These are phyloP conservation scores for Thalassoma bifasciatum DNA, from an alignment of 2,113 vertebrate genomes.

Conservation along the genomic window DNA sequence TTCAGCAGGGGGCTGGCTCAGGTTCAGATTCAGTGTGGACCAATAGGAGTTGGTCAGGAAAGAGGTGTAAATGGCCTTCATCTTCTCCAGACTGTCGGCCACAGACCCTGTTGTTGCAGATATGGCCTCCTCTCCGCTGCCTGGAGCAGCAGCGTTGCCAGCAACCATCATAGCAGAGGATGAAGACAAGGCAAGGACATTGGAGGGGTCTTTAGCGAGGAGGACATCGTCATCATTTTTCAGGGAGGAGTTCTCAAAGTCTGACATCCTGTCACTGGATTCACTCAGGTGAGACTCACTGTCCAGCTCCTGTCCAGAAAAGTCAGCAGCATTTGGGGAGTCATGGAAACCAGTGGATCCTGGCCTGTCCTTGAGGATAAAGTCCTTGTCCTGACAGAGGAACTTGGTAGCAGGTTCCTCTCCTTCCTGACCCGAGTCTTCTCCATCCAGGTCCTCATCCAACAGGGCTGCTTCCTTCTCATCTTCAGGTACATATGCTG, in stretches of 20 bases:
- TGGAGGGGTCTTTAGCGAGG: slow-evolving; percentile 86
- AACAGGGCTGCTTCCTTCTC: slow-evolving; percentile 92
- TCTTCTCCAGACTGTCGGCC: slow-evolving; percentile 96
- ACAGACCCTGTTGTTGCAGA: slow-evolving; percentile 78
- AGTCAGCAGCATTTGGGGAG: slow-evolving; percentile 91
- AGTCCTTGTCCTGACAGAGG: slow-evolving; percentile 91
- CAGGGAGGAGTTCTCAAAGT: slow-evolving; percentile 94
- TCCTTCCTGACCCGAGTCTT: slow-evolving; percentile 87
- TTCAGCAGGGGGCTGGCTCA: slow-evolving; percentile 89
- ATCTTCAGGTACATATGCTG: slow-evolving; percentile 96
- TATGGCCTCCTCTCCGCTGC: slow-evolving; percentile 84
- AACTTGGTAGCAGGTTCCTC: slow-evolving; percentile 93
- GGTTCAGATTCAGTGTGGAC: slow-evolving; percentile 94
- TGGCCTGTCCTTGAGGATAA: slow-evolving; percentile 86
- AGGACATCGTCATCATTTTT: slow-evolving; percentile 95
- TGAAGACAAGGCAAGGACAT: slow-evolving; percentile 73
- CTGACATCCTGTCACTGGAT: slow-evolving; percentile 96
- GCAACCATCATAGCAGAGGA: slow-evolving; percentile 67
- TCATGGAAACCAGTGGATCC: slow-evolving; percentile 91
- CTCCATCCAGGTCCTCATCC: slow-evolving; percentile 91
- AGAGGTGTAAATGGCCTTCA: slow-evolving; percentile 99
- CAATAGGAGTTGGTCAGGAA: slow-evolving; percentile 99
- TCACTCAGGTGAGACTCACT: slow-evolving; percentile 98
- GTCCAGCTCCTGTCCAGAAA: slow-evolving; percentile 98
- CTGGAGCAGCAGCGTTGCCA: slow-evolving; percentile 47